Conservation (phyloP, 2,797 vertebrate genomes). For the Halcyon smyrnensis region DNA sequence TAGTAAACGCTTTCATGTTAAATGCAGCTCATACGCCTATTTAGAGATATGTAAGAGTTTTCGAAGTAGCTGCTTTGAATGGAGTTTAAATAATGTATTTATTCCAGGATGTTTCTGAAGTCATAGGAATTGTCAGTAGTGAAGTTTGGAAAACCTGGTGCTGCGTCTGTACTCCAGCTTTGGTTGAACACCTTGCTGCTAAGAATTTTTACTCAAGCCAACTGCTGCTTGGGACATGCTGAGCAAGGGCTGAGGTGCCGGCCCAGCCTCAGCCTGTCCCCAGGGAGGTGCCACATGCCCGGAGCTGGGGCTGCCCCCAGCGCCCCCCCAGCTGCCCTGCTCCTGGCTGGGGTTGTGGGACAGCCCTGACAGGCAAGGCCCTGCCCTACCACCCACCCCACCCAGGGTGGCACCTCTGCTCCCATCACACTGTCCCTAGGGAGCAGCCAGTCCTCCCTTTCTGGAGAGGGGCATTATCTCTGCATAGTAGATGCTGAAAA, state of each 20-base stretch:
- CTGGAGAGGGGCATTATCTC: not conserved
- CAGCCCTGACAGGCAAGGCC: not conserved
- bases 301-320: not conserved
- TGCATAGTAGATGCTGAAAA: not conserved
- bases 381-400: not conserved
- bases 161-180: not conserved
- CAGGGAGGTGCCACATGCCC: not conserved
- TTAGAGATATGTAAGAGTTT: not conserved
- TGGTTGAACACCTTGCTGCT: not conserved
- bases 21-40: not conserved
- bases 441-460: not conserved
- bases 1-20: not conserved
- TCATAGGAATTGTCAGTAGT: not conserved
- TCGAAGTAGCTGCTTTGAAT: not conserved
- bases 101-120: not conserved
- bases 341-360: not conserved
- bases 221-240: not conserved
- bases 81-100: not conserved
- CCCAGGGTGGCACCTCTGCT: not conserved
- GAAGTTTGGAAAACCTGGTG: not conserved
- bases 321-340: not conserved
- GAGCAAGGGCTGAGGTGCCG: accelerated
- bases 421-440: too few relatives aligned
- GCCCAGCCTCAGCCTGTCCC: not conserved
- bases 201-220: not conserved